Base-by-base conservation (phyloP, 2,113 vertebrate genomes). In the Notechis scutatus region DNA sequence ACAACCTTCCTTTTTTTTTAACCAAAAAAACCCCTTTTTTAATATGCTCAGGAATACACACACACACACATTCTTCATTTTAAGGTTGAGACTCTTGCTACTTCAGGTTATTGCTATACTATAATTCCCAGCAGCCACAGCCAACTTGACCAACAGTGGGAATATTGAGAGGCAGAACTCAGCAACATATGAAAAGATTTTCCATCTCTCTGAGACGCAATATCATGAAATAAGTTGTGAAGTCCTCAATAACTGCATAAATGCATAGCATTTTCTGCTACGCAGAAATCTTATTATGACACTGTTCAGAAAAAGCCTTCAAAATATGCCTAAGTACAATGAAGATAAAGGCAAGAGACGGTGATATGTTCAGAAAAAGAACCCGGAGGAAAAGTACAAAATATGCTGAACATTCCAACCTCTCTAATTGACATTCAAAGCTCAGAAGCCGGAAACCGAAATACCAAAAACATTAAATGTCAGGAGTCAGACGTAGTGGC, bases 371-470 rank as follows among this genome's bases (percentile, higher is more conserved):
- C 20, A 21, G 10, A 92, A 91, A 87, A 3, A 1, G 21, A 0
- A 93, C 0, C 87, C 8, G 5, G n/a, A 34, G 42, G 50, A 29
- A 92, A 89, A 89, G 42, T 47, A 20, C 0, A 92, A 92, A 29
- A 6, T 20, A 34, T 91, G 90, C 11, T 92, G 26, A 15, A 92
- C 42, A 52, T 95, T 95, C 85, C 91, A 12, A 14, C 55, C 92
- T 64, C 24, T 90, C 50, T 94, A 91, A 92, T 89, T 92, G 91
- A 90, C 81, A 55, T 34, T 57, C n/a, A 94, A 90, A 55, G 5
- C 89, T 95, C 91, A 92, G 89, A 93, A 96, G 93, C 54, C 85
- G 93, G 90, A 86, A 95, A 95, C 93, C 8, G 3, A 91, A 96
- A 95, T 50, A 94, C 92, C 56, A 89, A 91, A 95, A 92, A 87